Base-by-base conservation (phyloP, 2,797 vertebrate genomes). In the Spinus olivaceus region DNA sequence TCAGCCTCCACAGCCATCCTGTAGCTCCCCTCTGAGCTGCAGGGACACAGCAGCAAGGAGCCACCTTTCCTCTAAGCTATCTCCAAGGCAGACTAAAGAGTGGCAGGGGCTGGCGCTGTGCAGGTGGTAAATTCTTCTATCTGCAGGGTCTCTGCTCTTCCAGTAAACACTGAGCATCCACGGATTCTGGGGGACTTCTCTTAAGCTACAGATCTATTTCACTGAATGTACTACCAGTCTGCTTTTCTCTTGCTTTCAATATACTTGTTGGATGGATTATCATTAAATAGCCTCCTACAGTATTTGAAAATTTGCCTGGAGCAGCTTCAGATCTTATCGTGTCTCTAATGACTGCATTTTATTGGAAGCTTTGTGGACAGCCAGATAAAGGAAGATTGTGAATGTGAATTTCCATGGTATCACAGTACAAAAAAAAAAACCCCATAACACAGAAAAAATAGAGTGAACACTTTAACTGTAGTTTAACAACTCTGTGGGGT, bases 361-460 rank as follows among this genome's bases (percentile, higher is more conserved):
- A 53, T 39, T 50, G 51, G 60, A 27, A 35, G 17, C 15, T 84
- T 88, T 84, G 35, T 81, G 59, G 78, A 39, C 30, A 79, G 24
- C 1, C 12, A 53, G 33, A 46, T 70, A 74, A 84, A 16, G 7
- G 27, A 71, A 69, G 46, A 25, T 76, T 56, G 44, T 66, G 49
- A 33, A 83, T 30, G 22, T 39, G 16, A 30, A 42, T 70, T 82
- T 91, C 12, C 11, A 24, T 47, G 33, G 17, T 33, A 78, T 78
- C 25, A 14, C 3, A 21, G 61, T 12, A 54, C 15, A 73, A 25
- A 91, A 14, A 79, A 35, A 35, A 80, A 20, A 14, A 9, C 2
- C 12, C 30, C 9, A 0, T 11, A 65, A 25, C 5, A 19, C 0
- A 49, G 21, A 35, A 56, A 76, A 76, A 18, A 0, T 6, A 2